A percentile compares a stretch with the other conserved stretches of the same genome.
These are phyloP conservation scores for Gryllus bimaculatus DNA, from an alignment of 1,140 invertebrate species.

Conservation along the genomic window DNA sequence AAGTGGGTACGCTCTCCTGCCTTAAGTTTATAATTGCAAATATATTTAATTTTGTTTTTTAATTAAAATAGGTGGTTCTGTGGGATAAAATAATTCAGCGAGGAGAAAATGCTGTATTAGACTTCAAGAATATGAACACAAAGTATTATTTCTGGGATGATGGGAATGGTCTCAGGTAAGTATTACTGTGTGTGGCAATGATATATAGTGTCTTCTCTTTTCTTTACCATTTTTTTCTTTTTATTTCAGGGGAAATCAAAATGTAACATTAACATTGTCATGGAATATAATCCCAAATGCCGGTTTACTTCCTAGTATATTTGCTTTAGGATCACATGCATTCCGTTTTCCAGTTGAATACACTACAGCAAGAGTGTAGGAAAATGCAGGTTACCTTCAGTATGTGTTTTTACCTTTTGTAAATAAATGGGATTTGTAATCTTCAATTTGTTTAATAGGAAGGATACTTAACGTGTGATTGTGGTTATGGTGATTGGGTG, in stretches of 20 bases:
- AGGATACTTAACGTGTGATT: no score
- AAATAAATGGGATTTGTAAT: neutral
- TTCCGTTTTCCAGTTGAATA: conserved; percentile 88
- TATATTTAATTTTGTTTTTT: conserved; percentile 14
- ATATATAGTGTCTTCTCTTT: neutral
- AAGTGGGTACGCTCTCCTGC: no score
- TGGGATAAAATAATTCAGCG: conserved; percentile 98
- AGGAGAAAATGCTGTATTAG: conserved; percentile 82
- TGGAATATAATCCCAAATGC: conserved; percentile 99
- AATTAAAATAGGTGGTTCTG: conserved; percentile 69
- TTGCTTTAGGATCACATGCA: conserved; percentile 68
- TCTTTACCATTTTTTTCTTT: conserved; percentile 22
- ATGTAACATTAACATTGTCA: conserved; percentile 85
- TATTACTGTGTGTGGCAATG: conserved; percentile 15
- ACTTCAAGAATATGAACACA: conserved; percentile 90
- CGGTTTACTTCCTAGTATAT: conserved; percentile 79
- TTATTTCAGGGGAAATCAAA: conserved; percentile 75
- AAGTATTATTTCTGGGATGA: conserved; percentile 99
- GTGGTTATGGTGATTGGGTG: no score
- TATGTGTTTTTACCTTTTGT: neutral
- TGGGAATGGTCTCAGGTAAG: conserved; percentile 89
- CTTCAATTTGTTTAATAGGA: no score
- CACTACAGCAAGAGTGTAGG: conserved; percentile 60
- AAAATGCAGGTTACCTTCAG: neutral
- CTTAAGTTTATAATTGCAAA: neutral